phyloP scores from a whole-genome alignment of 1,140 invertebrate species.

The Goniozus legneri region DNA sequence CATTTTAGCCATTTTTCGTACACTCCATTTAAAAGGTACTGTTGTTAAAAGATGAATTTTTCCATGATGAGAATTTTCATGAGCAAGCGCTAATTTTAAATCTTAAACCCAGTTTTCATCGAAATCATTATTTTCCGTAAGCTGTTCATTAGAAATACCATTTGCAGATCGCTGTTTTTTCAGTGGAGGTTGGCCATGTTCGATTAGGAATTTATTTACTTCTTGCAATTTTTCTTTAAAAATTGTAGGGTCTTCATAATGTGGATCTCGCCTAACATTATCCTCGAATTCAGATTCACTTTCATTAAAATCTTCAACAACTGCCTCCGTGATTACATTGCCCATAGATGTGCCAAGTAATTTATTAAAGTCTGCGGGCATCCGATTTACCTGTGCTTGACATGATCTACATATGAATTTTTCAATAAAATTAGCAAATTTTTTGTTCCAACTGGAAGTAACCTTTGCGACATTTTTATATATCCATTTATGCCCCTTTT shows the following conservation, averaged over 20 bases:
- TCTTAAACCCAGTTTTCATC: background rate
- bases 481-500: background rate
- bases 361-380: background rate
- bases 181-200: background rate
- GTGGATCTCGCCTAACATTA: background rate
- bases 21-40: background rate
- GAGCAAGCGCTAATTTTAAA: background rate
- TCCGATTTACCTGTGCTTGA: background rate
- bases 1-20: background rate
- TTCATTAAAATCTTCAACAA: background rate
- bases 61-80: background rate
- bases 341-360: background rate
- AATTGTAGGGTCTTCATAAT: background rate
- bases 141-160: background rate
- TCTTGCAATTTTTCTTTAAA: background rate
- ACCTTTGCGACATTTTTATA: background rate
- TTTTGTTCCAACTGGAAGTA: background rate
- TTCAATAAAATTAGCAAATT: background rate
- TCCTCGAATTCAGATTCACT: no score
- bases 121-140: background rate
- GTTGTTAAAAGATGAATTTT: background rate
- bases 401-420: background rate
- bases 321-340: background rate
- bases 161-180: background rate
- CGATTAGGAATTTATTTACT: background rate